phyloP scores from a whole-genome alignment of 2,113 vertebrate species.

The Tinamus guttatus region DNA sequence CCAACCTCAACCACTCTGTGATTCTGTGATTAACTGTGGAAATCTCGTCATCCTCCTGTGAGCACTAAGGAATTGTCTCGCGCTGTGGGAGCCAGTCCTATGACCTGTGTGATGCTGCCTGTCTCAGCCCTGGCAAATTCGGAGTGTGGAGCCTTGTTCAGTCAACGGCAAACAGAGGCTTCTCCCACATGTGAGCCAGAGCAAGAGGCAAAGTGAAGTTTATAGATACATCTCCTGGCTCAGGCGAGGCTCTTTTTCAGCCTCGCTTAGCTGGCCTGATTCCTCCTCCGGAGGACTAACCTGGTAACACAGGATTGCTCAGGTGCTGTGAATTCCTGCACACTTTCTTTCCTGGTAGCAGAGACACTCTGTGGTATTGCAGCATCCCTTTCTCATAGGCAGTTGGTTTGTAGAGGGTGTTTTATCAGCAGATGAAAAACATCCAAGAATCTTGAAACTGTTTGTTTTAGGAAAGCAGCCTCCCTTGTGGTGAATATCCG shows the following conservation, averaged over 20 bases:
- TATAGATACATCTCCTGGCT: neutral
- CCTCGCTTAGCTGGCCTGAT: neutral
- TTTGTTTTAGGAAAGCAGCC: slow-evolving; percentile 49
- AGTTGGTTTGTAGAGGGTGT: slow-evolving; percentile 1
- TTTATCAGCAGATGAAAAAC: slow-evolving; percentile 39
- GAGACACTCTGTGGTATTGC: neutral
- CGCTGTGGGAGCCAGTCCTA: neutral
- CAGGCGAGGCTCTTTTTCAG: neutral
- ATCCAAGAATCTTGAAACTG: neutral
- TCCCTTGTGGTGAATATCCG: slow-evolving; percentile 61
- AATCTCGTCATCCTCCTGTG: neutral
- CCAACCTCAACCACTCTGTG: too few relatives aligned
- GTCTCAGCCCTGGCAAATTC: neutral
- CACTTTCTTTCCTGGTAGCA: neutral
- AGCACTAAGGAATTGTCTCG: slow-evolving; percentile 33
- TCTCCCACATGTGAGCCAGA: neutral
- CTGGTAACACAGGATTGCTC: neutral
- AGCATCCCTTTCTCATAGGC: neutral
- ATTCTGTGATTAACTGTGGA: slow-evolving; percentile 8
- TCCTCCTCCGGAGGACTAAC: neutral
- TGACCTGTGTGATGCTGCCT: neutral
- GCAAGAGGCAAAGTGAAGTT: neutral
- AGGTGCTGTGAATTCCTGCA: neutral
- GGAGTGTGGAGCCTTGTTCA: neutral
- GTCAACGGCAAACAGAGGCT: neutral